Conservation (phyloP, 1,140 invertebrate species). For the Dolichoris vasculosae region DNA sequence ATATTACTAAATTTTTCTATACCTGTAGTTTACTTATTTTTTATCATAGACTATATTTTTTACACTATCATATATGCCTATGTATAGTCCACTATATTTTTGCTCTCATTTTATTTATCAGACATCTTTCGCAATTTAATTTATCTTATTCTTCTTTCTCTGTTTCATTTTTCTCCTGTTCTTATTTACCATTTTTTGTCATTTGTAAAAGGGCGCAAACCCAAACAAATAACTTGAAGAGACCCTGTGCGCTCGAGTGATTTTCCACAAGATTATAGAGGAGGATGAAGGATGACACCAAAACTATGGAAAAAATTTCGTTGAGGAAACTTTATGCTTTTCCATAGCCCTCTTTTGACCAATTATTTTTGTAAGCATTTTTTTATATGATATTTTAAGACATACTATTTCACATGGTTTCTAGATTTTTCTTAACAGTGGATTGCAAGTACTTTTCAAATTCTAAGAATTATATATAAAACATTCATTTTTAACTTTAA, state of each 20-base stretch:
- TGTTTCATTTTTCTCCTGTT: neutral
- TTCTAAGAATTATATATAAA: no score
- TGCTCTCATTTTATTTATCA: no score
- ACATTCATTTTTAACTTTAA: no score
- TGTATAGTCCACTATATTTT: no score
- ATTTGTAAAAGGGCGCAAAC: neutral
- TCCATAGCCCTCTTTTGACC: neutral
- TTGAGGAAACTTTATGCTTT: neutral
- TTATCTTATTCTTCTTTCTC: neutral
- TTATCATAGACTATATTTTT: no score
- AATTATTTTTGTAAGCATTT: conserved; percentile 23
- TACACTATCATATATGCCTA: no score
- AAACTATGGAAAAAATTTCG: conserved; percentile 1
- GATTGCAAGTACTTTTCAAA: neutral
- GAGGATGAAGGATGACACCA: neutral
- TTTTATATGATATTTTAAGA: neutral
- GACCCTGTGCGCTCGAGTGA: conserved; percentile 18
- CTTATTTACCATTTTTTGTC: neutral
- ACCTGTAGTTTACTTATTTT: no score
- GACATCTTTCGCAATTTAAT: neutral
- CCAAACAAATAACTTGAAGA: conserved; percentile 31
- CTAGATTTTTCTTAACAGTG: neutral
- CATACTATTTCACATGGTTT: neutral
- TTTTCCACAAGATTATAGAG: conserved; percentile 27
- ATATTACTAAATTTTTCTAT: no score